Conservation (phyloP, 2,113 vertebrate species). For the Urocitellus parryii region DNA sequence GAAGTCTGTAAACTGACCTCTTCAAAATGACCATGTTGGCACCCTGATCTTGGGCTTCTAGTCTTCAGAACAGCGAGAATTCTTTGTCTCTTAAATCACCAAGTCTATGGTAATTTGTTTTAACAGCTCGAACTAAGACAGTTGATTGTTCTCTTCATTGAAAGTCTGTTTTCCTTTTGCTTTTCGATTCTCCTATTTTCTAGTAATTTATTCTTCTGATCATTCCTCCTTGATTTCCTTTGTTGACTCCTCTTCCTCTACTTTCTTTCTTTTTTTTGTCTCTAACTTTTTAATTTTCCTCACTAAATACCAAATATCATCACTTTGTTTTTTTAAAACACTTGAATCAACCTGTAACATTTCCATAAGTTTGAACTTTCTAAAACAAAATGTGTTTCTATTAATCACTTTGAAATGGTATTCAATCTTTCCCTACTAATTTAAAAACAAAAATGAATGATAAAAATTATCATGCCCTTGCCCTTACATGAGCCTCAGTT, state of each 20-base stretch:
- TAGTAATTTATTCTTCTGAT: neutral
- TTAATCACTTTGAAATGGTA: neutral
- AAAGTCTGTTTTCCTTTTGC: neutral
- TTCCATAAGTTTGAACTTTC: neutral
- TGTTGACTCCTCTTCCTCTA: neutral
- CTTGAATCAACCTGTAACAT: neutral
- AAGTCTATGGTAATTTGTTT: neutral
- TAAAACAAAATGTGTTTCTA: neutral
- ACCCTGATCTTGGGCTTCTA: neutral
- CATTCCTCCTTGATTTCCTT: neutral
- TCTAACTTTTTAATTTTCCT: neutral
- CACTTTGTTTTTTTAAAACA: neutral
- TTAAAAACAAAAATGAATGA: neutral
- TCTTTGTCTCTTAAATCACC: neutral
- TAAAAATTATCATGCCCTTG: neutral
- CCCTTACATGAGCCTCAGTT: neutral
- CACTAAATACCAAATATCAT: neutral
- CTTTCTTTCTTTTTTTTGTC: neutral
- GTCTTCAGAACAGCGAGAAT: neutral
- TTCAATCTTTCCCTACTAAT: neutral
- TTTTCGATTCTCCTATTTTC: neutral
- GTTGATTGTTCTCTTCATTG: neutral
- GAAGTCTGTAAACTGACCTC: neutral
- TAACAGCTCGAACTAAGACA: neutral
- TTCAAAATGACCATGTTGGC: neutral